phyloP scores from a whole-genome alignment of 1,140 invertebrate genomes.

The Eurosta solidaginis region DNA sequence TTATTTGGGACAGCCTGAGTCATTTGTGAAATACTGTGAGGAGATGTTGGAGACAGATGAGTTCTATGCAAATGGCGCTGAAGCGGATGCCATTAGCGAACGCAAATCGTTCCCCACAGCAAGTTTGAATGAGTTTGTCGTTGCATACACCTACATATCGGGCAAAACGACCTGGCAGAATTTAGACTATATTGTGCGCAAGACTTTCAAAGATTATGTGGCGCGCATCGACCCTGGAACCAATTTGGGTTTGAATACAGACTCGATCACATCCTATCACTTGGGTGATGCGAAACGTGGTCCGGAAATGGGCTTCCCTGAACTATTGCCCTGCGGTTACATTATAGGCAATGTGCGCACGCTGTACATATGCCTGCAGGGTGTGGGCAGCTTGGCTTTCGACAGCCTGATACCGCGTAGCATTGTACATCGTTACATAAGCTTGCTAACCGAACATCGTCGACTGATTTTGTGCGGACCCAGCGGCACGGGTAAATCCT shows the following conservation, averaged over 20 bases:
- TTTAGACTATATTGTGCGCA: conserved; percentile 86
- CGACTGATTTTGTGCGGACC: conserved; percentile 94
- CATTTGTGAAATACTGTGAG: conserved; percentile 74
- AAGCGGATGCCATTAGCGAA: conserved; percentile 53
- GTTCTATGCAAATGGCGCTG: conserved; percentile 59
- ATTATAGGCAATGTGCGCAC: conserved; percentile 83
- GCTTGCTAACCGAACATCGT: conserved; percentile 87
- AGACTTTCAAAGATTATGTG: conserved; percentile 94
- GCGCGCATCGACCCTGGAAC: conserved; percentile 89
- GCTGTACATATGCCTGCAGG: conserved; percentile 81
- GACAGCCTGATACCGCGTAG: conserved; percentile 96
- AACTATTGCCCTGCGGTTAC: conserved; percentile 91
- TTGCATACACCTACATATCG: conserved; percentile 87
- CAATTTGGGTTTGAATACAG: conserved; percentile 85
- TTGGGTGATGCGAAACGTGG: conserved; percentile 83
- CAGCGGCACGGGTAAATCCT: conserved; percentile 96
- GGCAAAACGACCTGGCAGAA: conserved; percentile 95
- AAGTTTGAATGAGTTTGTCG: conserved; percentile 70
- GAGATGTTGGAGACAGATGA: conserved; percentile 66
- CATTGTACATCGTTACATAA: conserved; percentile 90
- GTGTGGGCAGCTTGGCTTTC: conserved; percentile 91
- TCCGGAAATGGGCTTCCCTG: conserved; percentile 75
- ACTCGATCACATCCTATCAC: conserved; percentile 90
- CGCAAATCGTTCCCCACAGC: conserved; percentile 42
- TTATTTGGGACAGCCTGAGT: conserved; percentile 80